Base-by-base conservation (phyloP, 2,113 vertebrate genomes). In the Ictalurus furcatus region DNA sequence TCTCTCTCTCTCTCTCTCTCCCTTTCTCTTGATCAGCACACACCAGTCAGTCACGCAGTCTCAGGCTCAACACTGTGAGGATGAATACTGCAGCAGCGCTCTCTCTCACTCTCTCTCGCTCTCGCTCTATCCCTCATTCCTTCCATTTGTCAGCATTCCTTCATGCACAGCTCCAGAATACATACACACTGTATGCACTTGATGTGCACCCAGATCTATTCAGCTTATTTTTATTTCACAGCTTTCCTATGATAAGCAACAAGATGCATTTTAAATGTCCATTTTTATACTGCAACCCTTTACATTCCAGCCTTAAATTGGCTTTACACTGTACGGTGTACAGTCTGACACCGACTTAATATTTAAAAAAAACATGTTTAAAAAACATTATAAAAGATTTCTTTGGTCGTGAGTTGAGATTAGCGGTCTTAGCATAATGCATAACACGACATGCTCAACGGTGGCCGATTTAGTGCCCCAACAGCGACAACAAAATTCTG, bases 11-110 rank as follows among this genome's bases (percentile, higher is more conserved):
- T 9, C 76, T 67, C 85, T 79, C 54, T 34, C 82, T 58, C 69
- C n/a, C 92, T 88, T 63, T 25, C 80, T 73, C 83, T 86, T 56
- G 21, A 30, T 82, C 61, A 74, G 88, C 92, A 91, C 91, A 93
- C 93, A 93, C 92, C 93, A 93, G 94, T 94, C 93, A 93, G 95
- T 95, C 95, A 95, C 94, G 94, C 95, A 95, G 94, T 90, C 92
- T 87, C 85, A 93, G 90, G 90, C 73, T 92, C 90, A 90, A 89
- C 92, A 91, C 93, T 88, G 92, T 91, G 93, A 90, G 90, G 89
- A 92, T 92, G 91, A 90, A 92, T 92, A 90, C 92, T 95, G 93
- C 94, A 91, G 94, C 94, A 94, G 91, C 93, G 93, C 92, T 91
- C 91, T 76, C 90, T 90, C 90, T 86, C 91, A 89, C 84, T 87